Evolutionary conservation across 2,113 vertebrate species (phyloP).

Genomic region (Dicaeum eximium): DNA sequence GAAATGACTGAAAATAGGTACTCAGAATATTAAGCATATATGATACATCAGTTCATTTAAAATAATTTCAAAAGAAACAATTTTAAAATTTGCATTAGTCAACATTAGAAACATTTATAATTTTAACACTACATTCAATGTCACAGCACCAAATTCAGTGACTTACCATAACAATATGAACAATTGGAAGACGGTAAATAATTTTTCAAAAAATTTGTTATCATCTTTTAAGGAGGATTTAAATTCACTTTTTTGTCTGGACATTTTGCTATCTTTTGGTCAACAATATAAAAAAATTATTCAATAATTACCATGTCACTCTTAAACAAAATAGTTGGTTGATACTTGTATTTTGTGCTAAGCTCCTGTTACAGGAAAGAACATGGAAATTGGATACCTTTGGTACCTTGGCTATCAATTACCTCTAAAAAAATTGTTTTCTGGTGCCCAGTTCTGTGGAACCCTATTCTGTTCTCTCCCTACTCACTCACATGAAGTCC

Average conservation of each 20-base stretch:
- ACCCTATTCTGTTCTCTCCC: not conserved
- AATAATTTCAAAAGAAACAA: not conserved
- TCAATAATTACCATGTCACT: not conserved
- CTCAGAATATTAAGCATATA: not conserved
- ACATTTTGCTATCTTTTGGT: not conserved
- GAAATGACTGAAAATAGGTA: not conserved
- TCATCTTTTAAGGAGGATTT: rapidly evolving
- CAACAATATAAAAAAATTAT: not conserved
- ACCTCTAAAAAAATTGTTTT: not conserved
- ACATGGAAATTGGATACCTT: not conserved
- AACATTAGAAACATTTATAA: not conserved
- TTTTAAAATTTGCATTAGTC: not conserved
- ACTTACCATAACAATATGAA: not conserved
- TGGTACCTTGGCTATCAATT: not conserved
- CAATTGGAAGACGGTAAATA: not conserved
- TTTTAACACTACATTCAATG: not conserved
- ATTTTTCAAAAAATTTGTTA: not conserved
- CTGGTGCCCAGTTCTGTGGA: not conserved
- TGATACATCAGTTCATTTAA: not conserved
- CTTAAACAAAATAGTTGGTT: not conserved
- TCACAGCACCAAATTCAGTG: not conserved
- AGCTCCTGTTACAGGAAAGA: not conserved
- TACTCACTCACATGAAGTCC: not conserved
- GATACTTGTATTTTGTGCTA: not conserved
- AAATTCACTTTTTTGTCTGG: not conserved